These are phyloP conservation scores for Linnaemya vulpina DNA, from an alignment of 2,888 invertebrate genomes.

Conservation along the genomic window DNA sequence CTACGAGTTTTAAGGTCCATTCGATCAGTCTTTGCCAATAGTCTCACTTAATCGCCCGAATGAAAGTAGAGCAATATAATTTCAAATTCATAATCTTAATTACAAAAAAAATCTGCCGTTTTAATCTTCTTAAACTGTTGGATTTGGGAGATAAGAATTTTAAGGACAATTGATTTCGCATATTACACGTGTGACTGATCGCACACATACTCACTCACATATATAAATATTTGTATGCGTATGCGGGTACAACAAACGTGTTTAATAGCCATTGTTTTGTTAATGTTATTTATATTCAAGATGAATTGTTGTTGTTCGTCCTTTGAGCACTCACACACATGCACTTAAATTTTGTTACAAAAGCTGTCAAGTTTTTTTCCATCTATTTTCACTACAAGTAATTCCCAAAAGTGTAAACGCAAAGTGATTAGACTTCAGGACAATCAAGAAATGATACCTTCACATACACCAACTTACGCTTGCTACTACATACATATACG, in stretches of 20 bases:
- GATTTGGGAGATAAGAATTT: slow-evolving; percentile 24
- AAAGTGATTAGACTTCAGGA: slow-evolving; percentile 80
- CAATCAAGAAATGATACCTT: slow-evolving; percentile 43
- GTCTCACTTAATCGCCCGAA: too few species aligned
- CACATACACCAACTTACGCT: neutral
- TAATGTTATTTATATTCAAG: slow-evolving; percentile 66
- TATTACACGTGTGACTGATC: slow-evolving; percentile 35
- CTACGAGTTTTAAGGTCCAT: too few species aligned
- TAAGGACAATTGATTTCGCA: slow-evolving; percentile 71
- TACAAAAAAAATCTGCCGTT: neutral
- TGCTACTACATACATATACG: neutral
- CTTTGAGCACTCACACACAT: neutral
- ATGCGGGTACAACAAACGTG: slow-evolving; percentile 29
- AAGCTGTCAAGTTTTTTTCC: slow-evolving; percentile 66
- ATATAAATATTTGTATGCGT: neutral
- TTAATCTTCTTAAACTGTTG: neutral
- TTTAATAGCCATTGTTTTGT: slow-evolving; percentile 67
- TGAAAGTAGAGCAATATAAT: too few species aligned
- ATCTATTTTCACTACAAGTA: slow-evolving; percentile 74
- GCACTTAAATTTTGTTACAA: slow-evolving; percentile 43
- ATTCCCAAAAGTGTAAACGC: slow-evolving; percentile 81
- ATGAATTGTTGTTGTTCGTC: slow-evolving; percentile 29
- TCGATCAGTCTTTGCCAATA: too few species aligned
- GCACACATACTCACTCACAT: neutral
- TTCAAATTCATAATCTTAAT: neutral